phyloP scores from a whole-genome alignment of 1,140 invertebrate genomes.

The Prorops nasuta region DNA sequence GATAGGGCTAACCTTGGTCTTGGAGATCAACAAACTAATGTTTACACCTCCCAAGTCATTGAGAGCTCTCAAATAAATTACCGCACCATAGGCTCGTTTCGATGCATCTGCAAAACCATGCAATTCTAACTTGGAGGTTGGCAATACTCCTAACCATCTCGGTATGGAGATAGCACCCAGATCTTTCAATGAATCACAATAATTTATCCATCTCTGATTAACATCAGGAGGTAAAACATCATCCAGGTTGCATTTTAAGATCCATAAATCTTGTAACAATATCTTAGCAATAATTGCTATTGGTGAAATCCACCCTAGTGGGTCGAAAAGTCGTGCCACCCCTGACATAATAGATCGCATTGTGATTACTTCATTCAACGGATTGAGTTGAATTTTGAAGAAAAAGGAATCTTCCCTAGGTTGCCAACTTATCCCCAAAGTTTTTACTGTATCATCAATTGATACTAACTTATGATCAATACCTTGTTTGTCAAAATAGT shows the following conservation, averaged over 20 bases:
- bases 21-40: not conserved
- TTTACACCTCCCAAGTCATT: not conserved
- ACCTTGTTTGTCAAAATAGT: not conserved
- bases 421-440: not conserved
- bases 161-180: not conserved
- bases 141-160: not conserved
- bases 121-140: not conserved
- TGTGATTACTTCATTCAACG: not conserved
- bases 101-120: constrained; percentile 10
- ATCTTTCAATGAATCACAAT: not conserved
- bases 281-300: not conserved
- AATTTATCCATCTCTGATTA: not conserved
- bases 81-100: not conserved
- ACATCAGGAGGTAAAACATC: not conserved
- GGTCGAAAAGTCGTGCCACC: not conserved
- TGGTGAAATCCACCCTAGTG: not conserved
- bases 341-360: not conserved
- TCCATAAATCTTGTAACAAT: not conserved
- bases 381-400: not conserved
- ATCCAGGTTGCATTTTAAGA: not conserved
- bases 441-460: not conserved
- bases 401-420: not conserved
- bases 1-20: not conserved
- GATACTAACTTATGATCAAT: not conserved
- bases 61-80: not conserved